Percentiles rank a stretch among this genome's conserved stretches.
These are phyloP conservation scores for Zaprionus camerounensis DNA, from an alignment of 1,140 invertebrate genomes.

Conservation along the genomic window DNA sequence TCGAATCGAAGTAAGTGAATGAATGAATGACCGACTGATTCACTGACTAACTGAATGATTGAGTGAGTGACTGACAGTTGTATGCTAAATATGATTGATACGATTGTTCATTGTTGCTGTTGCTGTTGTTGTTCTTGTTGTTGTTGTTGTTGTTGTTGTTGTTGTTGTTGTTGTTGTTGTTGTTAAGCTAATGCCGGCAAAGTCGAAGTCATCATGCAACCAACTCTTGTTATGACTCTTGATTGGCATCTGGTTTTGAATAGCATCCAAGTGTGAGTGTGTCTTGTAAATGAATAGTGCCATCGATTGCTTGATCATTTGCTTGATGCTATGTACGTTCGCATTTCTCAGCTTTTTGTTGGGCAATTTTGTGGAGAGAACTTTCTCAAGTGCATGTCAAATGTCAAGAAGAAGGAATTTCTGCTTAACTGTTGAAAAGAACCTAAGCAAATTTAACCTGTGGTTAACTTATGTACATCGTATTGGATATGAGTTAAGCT, in stretches of 20 bases:
- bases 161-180: neutral
- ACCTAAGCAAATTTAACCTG: neutral
- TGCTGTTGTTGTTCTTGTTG: neutral
- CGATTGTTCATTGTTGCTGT: conserved; percentile 22
- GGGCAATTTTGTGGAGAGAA: neutral
- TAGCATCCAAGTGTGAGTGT: conserved; percentile 13
- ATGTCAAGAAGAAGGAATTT: neutral
- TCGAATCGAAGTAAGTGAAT: conserved; percentile 33
- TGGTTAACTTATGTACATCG: neutral
- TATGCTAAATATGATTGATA: conserved; percentile 79
- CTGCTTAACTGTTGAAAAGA: too few species aligned
- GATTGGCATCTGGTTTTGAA: conserved; percentile 44
- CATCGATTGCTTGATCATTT: conserved; percentile 12
- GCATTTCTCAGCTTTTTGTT: conserved; percentile 2
- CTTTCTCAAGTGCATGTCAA: conserved; percentile 1
- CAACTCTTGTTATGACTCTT: conserved; percentile 26
- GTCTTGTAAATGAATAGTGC: conserved; percentile 7
- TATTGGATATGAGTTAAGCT: neutral
- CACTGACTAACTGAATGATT: conserved; percentile 23
- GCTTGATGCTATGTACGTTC: conserved; percentile 1
- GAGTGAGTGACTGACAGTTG: conserved; percentile 52
- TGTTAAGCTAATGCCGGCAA: conserved; percentile 36
- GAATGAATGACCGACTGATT: conserved; percentile 26
- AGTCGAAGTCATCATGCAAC: conserved; percentile 44
- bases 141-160: conserved; percentile 9